Evolutionary conservation across 1,140 invertebrate species (phyloP).

Genomic region (Maniola jurtina): DNA sequence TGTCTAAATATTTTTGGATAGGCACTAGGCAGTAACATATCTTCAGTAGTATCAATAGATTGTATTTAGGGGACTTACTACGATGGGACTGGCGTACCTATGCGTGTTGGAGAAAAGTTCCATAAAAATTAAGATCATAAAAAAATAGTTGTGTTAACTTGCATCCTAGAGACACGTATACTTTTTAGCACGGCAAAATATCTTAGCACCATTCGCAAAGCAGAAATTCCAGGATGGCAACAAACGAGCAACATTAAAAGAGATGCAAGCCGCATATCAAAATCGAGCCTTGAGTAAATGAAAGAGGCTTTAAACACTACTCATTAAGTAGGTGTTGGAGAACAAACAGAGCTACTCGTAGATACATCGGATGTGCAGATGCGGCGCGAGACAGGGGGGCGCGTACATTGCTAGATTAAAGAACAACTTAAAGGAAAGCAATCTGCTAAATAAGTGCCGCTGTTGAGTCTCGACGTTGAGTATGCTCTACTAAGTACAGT

Average conservation of each 20-base stretch:
- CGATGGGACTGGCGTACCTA: no score
- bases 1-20: no score
- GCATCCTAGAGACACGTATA: no score
- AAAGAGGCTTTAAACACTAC: slow-evolving; percentile 7
- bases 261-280: not conserved
- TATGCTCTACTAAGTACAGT: slow-evolving; percentile 46
- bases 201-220: no score
- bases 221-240: not conserved
- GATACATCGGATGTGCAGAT: slow-evolving; percentile 16
- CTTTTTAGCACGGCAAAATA: no score
- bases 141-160: no score
- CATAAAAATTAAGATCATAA: no score
- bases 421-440: slow-evolving; percentile 79
- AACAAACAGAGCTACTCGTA: slow-evolving; percentile 8
- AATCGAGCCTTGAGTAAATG: not conserved
- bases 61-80: no score
- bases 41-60: no score
- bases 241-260: not conserved
- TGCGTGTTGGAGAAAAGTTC: no score
- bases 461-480: slow-evolving; percentile 25
- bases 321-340: slow-evolving; percentile 11
- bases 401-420: slow-evolving; percentile 72
- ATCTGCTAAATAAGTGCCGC: slow-evolving; percentile 78
- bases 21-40: no score
- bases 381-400: slow-evolving; percentile 37